These are phyloP conservation scores for Lepidochrysops patricia DNA, from an alignment of 2,888 invertebrate species.

Conservation along the genomic window DNA sequence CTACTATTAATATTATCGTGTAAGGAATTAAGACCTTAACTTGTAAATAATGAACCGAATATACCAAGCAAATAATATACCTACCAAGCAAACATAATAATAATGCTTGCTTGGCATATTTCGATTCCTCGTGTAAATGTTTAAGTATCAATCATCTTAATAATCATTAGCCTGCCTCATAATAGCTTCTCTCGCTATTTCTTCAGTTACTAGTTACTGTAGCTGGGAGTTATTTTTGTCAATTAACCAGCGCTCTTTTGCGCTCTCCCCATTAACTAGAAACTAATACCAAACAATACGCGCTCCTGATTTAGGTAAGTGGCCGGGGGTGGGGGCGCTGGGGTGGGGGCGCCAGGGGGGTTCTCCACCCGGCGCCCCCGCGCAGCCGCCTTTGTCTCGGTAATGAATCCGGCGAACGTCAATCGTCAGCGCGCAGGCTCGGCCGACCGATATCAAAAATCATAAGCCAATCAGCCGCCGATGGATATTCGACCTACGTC, in stretches of 20 bases:
- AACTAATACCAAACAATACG: constrained; percentile 52
- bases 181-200: no score
- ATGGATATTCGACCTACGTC: constrained; percentile 41
- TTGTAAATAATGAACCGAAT: no score
- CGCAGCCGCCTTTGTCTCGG: constrained; percentile 59
- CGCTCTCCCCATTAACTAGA: constrained; percentile 19
- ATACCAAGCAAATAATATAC: no score
- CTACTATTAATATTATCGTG: no score
- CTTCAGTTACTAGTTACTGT: no score
- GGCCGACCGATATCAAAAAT: constrained; percentile 45
- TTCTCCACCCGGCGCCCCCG: constrained; percentile 24
- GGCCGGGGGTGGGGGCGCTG: constrained; percentile 38
- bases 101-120: no score
- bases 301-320: constrained; percentile 69
- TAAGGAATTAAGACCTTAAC: no score
- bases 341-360: constrained; percentile 32
- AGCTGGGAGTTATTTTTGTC: neutral
- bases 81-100: no score
- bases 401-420: constrained; percentile 72
- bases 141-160: no score
- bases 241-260: neutral
- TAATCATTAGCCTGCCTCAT: no score
- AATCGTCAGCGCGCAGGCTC: constrained; percentile 65
- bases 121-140: no score
- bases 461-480: constrained; percentile 44